Evolutionary conservation across 2,113 vertebrate species (phyloP).

Genomic region (Cheilinus undulatus): DNA sequence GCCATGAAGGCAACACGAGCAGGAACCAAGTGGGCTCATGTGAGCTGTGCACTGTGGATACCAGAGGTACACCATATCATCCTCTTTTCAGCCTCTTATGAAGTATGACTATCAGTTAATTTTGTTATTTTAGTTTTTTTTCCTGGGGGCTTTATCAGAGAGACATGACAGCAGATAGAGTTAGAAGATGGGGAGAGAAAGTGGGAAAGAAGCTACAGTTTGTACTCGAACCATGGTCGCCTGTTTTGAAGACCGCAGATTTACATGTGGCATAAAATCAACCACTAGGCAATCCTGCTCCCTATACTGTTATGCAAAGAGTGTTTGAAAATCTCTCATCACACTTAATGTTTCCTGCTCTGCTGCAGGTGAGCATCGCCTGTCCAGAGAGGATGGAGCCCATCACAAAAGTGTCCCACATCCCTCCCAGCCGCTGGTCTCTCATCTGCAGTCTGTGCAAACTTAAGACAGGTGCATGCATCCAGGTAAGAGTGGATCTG

Average conservation of each 20-base stretch:
- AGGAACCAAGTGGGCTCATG: slow-evolving; percentile 97
- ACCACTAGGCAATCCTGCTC: too few species aligned
- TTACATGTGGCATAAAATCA: too few species aligned
- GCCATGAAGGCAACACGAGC: slow-evolving; percentile 97
- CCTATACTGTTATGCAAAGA: not conserved
- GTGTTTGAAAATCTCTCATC: not conserved
- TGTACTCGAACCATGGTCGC: too few species aligned
- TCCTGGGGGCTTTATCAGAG: too few species aligned
- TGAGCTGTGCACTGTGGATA: slow-evolving; percentile 99
- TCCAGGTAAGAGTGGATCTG: slow-evolving; percentile 86
- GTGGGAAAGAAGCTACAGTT: too few species aligned
- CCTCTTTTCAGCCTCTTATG: not conserved
- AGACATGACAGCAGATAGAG: too few species aligned
- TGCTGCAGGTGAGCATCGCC: slow-evolving; percentile 94
- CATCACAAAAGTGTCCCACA: slow-evolving; percentile 97
- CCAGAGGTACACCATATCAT: slow-evolving; percentile 87
- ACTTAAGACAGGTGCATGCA: slow-evolving; percentile 96
- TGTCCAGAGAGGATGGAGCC: slow-evolving; percentile 99
- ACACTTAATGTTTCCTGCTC: not conserved
- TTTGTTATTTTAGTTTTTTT: too few species aligned
- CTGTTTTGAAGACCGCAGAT: too few species aligned
- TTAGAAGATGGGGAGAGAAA: too few species aligned
- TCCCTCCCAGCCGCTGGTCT: slow-evolving; percentile 97
- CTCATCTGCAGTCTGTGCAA: slow-evolving; percentile 98
- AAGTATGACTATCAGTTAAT: too few species aligned